Conservation (phyloP, 2,113 vertebrate genomes). For the Spermophilus dauricus region DNA sequence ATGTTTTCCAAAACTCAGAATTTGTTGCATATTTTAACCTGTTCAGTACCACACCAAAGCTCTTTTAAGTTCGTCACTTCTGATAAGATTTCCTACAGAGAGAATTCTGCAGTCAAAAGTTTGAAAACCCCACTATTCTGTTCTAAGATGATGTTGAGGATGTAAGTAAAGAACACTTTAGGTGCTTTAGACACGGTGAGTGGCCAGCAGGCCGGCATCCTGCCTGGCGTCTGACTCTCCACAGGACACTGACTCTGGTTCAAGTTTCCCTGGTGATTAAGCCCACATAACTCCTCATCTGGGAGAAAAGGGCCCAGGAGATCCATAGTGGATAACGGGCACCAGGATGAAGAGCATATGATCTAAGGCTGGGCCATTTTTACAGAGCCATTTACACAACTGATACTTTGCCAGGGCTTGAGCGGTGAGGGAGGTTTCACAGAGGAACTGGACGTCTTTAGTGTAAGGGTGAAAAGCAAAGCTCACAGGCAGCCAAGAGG, state of each 20-base stretch:
- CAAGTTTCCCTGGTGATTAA: not conserved
- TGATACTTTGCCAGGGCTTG: not conserved
- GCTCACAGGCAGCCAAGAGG: not conserved
- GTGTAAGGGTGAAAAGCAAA: not conserved
- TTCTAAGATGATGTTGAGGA: not conserved
- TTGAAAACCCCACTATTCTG: not conserved
- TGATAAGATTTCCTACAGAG: conserved; percentile 10
- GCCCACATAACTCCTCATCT: not conserved
- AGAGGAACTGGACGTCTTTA: not conserved
- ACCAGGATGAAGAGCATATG: not conserved
- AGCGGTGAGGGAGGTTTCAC: not conserved
- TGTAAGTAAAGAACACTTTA: not conserved
- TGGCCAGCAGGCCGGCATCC: too few relatives aligned
- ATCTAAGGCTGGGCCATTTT: too few relatives aligned
- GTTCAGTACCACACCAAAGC: too few relatives aligned
- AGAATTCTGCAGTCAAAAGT: conserved; percentile 15
- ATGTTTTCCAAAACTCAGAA: conserved; percentile 45
- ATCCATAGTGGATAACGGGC: not conserved
- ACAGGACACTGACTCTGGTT: not conserved
- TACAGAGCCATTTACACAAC: not conserved
- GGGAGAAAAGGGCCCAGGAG: not conserved
- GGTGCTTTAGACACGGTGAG: too few relatives aligned
- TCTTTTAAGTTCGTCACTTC: not conserved
- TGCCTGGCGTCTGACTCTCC: not conserved
- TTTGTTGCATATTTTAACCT: conserved; percentile 76